Evolutionary conservation across 2,113 vertebrate species (phyloP).

Genomic region (Hyla sarda): DNA sequence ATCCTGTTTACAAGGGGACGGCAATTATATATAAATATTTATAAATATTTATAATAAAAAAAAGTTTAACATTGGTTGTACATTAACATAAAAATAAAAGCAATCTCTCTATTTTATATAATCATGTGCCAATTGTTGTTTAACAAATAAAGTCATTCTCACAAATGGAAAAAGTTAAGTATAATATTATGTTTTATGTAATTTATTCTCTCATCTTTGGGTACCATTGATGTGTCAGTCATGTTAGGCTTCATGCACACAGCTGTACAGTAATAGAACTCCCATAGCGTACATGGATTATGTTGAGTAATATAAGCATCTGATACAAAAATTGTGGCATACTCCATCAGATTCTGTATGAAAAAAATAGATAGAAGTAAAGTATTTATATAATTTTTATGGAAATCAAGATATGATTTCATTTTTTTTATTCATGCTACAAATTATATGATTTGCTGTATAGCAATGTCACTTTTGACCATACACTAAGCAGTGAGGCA

Average conservation of each 20-base stretch:
- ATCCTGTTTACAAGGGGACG: constrained; percentile 73
- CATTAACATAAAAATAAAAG: constrained; percentile 63
- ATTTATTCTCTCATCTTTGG: neutral
- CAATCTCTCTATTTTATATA: constrained; percentile 63
- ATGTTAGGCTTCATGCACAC: neutral
- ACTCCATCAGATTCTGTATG: too few species aligned
- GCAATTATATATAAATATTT: constrained; percentile 77
- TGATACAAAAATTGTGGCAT: too few species aligned
- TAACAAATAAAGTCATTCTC: constrained; percentile 6
- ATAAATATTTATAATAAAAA: too few species aligned
- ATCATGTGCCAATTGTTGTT: constrained; percentile 62
- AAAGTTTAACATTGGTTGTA: constrained; percentile 64
- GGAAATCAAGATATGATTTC: too few species aligned
- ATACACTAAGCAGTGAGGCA: too few species aligned
- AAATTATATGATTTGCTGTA: too few species aligned
- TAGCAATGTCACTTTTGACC: too few species aligned
- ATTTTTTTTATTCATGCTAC: too few species aligned
- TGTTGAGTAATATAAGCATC: too few species aligned
- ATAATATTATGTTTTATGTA: neutral
- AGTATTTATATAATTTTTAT: too few species aligned
- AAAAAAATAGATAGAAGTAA: too few species aligned
- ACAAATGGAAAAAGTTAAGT: constrained; percentile 10
- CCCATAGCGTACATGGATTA: too few species aligned
- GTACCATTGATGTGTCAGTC: neutral
- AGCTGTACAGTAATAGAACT: neutral